Conservation (phyloP, 2,113 vertebrate genomes). For the Fregetta grallaria region DNA sequence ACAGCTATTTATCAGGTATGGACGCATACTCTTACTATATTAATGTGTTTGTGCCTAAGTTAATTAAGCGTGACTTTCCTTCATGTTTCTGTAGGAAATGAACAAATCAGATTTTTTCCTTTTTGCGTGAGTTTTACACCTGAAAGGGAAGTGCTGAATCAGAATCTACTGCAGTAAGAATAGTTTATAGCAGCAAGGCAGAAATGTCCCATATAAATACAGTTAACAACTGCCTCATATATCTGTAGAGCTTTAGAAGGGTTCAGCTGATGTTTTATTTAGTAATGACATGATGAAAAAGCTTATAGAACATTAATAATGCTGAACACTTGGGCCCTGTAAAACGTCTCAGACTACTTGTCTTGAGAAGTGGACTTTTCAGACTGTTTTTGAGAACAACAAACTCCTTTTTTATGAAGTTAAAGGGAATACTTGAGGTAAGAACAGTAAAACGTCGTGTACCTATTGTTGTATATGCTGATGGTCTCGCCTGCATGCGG, state of each 20-base stretch:
- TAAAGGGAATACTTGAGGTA: neutral
- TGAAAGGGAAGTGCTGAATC: conserved; percentile 47
- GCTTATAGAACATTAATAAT: conserved; percentile 47
- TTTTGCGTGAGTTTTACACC: conserved; percentile 20
- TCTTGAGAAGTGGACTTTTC: neutral
- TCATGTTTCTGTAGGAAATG: neutral
- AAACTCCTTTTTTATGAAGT: neutral
- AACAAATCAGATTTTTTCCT: neutral
- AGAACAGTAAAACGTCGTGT: neutral
- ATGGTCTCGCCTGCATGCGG: rapidly evolving
- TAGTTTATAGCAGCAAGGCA: conserved; percentile 37
- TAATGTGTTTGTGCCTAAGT: neutral
- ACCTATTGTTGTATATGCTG: rapidly evolving
- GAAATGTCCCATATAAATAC: conserved; percentile 49
- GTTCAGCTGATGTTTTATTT: conserved; percentile 64
- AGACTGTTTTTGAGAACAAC: neutral
- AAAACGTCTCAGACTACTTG: conserved; percentile 21
- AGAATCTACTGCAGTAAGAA: conserved; percentile 9
- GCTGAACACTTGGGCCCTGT: conserved; percentile 7
- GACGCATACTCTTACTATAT: neutral
- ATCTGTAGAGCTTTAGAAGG: conserved; percentile 24
- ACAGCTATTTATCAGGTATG: neutral
- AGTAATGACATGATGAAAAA: conserved; percentile 52
- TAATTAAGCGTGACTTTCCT: neutral
- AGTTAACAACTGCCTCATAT: conserved; percentile 48